Base-by-base conservation (phyloP, 1,140 invertebrate species). In the Zaprionus kolodkinae region DNA sequence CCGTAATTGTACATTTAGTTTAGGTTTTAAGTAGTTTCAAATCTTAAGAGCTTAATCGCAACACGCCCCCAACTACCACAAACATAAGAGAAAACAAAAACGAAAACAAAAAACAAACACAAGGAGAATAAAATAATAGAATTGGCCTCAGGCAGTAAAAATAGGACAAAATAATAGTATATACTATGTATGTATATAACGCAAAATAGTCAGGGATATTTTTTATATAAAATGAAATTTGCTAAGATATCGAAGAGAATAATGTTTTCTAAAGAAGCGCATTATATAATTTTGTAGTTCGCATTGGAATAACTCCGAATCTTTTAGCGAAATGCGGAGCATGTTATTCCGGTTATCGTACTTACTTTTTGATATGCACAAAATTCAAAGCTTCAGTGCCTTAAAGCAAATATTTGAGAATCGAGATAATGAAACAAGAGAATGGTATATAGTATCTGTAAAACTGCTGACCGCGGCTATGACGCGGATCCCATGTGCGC, bases 361-460 rank as follows among this genome's bases (percentile, higher is more conserved):
- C 48, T 76, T 79, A 70, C 76, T 64, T 64, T 91, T 91, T 65
- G 64, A 79, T 57, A 88, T 87, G 87, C 87, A 87, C 83, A 91
- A 91, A 91, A 91, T 91, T 91, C 72, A 79, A 82, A 79, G 87
- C 83, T 91, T 91, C 83, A 91, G 88, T 91, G 88, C 88, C 88
- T 91, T 91, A 91, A 91, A 76, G 88, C 88, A 84, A 67, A 68
- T 65, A 76, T 74, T 72, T 74, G 27, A 52, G 64, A 89, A 80
- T 67, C 57, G 60, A 81, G 43, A 66, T 57, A 48, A 45, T 17
- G 48, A 72, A 57, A 55, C 10, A 48, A 74, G 45, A 27, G n/a
- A 59, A 17, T 64, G 15, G 68, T 57, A 66, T 36, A n/a, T 40
- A 30, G 38, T 40, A 71, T 52, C 56, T 68, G 48, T 56, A 65